A percentile compares a stretch with the other conserved stretches of the same genome.
Conservation (phyloP, 2,888 invertebrate species). For the Caenorhabditis sulstoni region DNA sequence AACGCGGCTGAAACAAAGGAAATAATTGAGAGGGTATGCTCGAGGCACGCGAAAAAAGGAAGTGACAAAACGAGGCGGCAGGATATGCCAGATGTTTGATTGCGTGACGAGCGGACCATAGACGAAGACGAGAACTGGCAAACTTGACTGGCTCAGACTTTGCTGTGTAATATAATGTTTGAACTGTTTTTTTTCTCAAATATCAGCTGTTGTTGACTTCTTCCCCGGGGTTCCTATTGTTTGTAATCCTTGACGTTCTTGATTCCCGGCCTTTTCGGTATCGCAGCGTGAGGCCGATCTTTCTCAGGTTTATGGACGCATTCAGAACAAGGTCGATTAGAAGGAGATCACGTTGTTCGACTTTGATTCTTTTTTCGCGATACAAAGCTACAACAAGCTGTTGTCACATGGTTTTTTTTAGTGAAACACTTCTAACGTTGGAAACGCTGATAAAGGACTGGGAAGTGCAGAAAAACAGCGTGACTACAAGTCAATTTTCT, state of each 20-base stretch:
- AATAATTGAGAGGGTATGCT: too few species aligned
- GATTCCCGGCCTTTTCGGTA: conserved; percentile 13
- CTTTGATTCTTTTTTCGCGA: conserved; percentile 36
- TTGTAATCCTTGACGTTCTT: conserved; percentile 13
- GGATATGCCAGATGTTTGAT: conserved; percentile 23
- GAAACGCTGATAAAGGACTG: conserved; percentile 19
- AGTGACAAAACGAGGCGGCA: conserved; percentile 11
- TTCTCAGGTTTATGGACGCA: conserved; percentile 45
- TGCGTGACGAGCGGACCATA: not conserved
- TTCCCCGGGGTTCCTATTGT: conserved; percentile 10
- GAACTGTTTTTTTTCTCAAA: conserved; percentile 38
- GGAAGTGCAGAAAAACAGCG: conserved; percentile 20
- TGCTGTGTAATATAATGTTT: conserved; percentile 42
- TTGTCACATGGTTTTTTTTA: conserved; percentile 36
- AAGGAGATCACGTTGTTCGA: conserved; percentile 39
- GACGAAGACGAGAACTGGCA: not conserved
- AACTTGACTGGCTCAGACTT: conserved; percentile 1
- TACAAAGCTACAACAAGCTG: conserved; percentile 46
- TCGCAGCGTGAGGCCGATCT: conserved; percentile 24
- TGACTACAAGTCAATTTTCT: conserved; percentile 12
- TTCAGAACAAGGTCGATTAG: conserved; percentile 31
- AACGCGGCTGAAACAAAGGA: conserved; percentile 41
- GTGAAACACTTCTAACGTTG: not conserved
- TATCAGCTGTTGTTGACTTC: conserved; percentile 36
- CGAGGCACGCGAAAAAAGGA: conserved; percentile 10